Conservation (phyloP, 2,888 invertebrate species). For the Volucella inanis region DNA sequence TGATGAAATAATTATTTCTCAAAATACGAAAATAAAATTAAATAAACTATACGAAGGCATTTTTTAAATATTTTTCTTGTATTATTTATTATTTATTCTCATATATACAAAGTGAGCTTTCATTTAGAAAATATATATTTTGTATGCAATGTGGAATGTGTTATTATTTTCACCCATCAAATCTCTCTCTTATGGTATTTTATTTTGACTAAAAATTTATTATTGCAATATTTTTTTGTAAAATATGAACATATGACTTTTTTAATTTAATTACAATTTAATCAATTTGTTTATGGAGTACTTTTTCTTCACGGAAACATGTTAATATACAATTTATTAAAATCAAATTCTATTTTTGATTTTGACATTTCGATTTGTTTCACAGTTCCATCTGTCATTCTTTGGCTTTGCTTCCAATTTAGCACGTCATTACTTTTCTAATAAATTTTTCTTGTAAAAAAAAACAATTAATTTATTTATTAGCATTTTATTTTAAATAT, state of each 20-base stretch:
- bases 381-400: slow-evolving; percentile 60
- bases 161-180: slow-evolving; percentile 16
- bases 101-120: too few species aligned
- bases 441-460: slow-evolving; percentile 55
- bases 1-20: too few species aligned
- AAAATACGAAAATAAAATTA: too few species aligned
- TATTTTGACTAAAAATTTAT: not conserved
- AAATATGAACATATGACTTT: not conserved
- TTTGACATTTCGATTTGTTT: slow-evolving; percentile 31
- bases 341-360: not conserved
- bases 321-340: not conserved
- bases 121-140: not conserved
- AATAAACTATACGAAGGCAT: too few species aligned
- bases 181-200: not conserved
- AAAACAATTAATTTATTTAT: slow-evolving; percentile 69
- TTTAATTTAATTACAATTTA: not conserved
- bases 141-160: too few species aligned
- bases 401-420: slow-evolving; percentile 67
- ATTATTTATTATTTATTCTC: too few species aligned
- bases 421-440: slow-evolving; percentile 74
- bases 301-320: not conserved
- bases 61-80: too few species aligned
- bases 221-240: not conserved
- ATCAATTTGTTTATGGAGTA: not conserved
- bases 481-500: slow-evolving; percentile 54